Conservation (phyloP, 2,888 invertebrate genomes). For the Alviniconcha strummeri region DNA sequence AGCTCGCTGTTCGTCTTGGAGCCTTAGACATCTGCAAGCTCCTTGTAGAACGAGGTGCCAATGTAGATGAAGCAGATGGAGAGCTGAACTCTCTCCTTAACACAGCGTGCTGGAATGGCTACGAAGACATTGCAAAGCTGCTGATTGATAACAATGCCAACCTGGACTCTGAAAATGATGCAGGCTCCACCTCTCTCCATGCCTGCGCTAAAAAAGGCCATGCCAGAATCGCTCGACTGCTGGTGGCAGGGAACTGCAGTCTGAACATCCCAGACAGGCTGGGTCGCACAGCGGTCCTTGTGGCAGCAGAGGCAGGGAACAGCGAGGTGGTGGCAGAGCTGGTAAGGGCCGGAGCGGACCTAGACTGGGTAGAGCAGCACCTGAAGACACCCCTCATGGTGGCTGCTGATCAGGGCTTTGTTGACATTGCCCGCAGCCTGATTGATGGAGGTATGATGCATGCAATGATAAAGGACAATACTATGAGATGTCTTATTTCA, state of each 20-base stretch:
- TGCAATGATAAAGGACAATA: background rate
- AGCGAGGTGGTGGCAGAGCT: constrained; percentile 58
- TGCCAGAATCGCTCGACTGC: constrained; percentile 47
- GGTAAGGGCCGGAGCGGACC: constrained; percentile 59
- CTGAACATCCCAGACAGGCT: constrained; percentile 53
- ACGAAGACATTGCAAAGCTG: constrained; percentile 54
- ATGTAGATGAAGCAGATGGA: constrained; percentile 65
- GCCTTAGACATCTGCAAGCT: constrained; percentile 59
- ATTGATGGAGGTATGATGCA: constrained; percentile 36
- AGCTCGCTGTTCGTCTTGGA: constrained; percentile 65
- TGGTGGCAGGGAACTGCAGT: constrained; percentile 54
- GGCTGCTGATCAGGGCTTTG: constrained; percentile 56
- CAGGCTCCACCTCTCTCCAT: constrained; percentile 62
- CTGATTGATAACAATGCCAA: constrained; percentile 62
- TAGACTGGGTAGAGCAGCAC: constrained; percentile 61
- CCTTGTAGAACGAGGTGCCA: constrained; percentile 63
- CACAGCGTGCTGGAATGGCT: constrained; percentile 63
- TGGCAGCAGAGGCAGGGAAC: constrained; percentile 43
- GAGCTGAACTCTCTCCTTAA: constrained; percentile 66
- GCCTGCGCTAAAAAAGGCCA: constrained; percentile 61
- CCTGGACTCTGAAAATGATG: constrained; percentile 62
- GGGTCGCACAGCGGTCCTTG: constrained; percentile 55
- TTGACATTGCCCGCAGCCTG: constrained; percentile 54
- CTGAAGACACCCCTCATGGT: constrained; percentile 58
- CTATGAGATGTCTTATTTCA: background rate